Percentiles rank a stretch among this genome's conserved stretches.
Evolutionary conservation across 2,113 vertebrate species (phyloP).

Genomic region (Anoplopoma fimbria): DNA sequence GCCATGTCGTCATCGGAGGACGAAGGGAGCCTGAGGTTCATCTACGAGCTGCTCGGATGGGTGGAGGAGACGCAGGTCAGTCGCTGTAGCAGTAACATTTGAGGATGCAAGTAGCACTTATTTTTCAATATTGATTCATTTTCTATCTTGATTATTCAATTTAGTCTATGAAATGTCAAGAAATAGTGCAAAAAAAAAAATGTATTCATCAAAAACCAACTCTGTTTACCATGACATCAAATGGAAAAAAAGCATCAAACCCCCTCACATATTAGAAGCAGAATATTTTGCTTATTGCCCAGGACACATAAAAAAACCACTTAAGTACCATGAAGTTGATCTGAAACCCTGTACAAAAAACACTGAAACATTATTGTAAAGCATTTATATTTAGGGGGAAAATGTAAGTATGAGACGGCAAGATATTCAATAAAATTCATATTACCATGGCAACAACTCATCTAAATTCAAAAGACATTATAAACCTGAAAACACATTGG

Average conservation of each 20-base stretch:
- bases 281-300: neutral
- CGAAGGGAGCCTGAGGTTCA: constrained; percentile 95
- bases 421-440: neutral
- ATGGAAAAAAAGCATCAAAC: neutral
- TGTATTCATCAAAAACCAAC: neutral
- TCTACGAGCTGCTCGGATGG: constrained; percentile 97
- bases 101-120: neutral
- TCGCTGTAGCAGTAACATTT: neutral
- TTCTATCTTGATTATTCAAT: neutral
- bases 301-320: neutral
- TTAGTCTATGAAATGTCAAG: neutral
- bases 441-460: neutral
- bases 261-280: neutral
- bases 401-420: neutral
- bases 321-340: neutral
- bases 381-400: neutral
- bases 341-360: neutral
- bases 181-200: too few species aligned
- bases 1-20: constrained; percentile 96
- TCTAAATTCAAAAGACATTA: neutral
- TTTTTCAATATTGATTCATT: neutral
- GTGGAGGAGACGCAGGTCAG: constrained; percentile 97
- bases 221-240: neutral
- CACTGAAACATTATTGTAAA: neutral
- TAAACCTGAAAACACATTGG: neutral